phyloP scores from a whole-genome alignment of 2,113 vertebrate genomes.

The Pelodiscus sinensis region DNA sequence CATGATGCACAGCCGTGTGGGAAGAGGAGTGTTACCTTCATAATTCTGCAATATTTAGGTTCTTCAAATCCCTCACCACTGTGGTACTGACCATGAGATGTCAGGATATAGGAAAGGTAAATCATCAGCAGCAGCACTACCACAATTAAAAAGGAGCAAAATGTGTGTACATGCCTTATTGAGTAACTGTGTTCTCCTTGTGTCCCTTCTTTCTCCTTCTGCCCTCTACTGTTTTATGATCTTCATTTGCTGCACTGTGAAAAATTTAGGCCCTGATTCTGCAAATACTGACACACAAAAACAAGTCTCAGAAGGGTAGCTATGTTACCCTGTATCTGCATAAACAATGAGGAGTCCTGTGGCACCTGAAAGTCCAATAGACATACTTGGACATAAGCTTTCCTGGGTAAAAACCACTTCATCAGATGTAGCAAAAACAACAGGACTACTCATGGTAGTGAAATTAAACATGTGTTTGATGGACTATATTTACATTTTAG shows the following conservation, averaged over 20 bases:
- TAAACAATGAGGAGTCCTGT: too few relatives aligned
- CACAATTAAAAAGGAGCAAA: neutral
- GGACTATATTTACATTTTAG: constrained; percentile 17
- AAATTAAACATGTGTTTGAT: constrained; percentile 31
- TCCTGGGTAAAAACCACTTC: too few relatives aligned
- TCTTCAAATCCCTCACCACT: constrained; percentile 8
- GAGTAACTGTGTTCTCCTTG: neutral
- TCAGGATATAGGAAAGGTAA: neutral
- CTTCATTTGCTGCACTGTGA: constrained; percentile 14
- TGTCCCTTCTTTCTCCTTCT: neutral
- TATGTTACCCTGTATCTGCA: too few relatives aligned
- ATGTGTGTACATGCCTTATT: neutral
- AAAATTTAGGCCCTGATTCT: constrained; percentile 15
- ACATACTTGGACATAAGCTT: too few relatives aligned
- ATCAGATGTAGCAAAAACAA: neutral
- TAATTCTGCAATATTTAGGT: neutral
- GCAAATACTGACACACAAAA: constrained; percentile 38
- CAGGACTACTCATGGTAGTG: constrained; percentile 40
- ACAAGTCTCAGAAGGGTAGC: too few relatives aligned
- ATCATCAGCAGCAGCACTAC: neutral
- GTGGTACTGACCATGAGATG: neutral
- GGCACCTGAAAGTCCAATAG: too few relatives aligned
- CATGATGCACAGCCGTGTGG: neutral
- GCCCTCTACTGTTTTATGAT: neutral
- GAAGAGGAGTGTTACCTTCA: neutral